These are phyloP conservation scores for Epinephelus malabaricus DNA, from an alignment of 2,797 vertebrate species.

Conservation along the genomic window DNA sequence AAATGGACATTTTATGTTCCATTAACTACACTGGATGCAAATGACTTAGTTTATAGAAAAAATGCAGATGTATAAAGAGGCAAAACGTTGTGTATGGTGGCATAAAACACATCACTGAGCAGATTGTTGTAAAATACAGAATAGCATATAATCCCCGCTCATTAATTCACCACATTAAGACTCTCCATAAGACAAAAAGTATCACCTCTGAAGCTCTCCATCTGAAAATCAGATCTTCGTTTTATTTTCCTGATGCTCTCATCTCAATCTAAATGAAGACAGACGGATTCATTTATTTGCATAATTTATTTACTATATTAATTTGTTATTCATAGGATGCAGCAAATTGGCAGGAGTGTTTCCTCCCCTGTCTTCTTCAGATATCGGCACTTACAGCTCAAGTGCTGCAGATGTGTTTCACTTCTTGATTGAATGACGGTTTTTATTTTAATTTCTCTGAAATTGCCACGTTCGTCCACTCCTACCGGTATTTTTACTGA, in stretches of 20 bases:
- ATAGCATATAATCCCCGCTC: constrained; percentile 15
- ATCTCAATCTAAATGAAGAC: constrained; percentile 63
- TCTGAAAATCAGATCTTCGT: constrained; percentile 46
- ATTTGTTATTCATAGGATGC: constrained; percentile 69
- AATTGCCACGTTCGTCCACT: constrained; percentile 8
- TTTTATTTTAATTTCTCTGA: constrained; percentile 31
- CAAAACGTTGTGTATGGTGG: neutral
- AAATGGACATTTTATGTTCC: constrained; percentile 1
- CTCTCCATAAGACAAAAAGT: constrained; percentile 29
- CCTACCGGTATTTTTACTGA: neutral
- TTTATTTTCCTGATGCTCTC: constrained; percentile 18
- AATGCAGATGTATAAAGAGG: neutral
- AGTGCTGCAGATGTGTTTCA: constrained; percentile 52
- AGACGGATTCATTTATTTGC: constrained; percentile 63
- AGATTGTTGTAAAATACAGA: constrained; percentile 21
- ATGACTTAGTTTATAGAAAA: neutral
- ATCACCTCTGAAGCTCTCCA: constrained; percentile 32
- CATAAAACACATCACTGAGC: constrained; percentile 8
- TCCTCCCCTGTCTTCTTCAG: constrained; percentile 45
- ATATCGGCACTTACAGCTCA: constrained; percentile 46
- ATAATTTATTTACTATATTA: constrained; percentile 66
- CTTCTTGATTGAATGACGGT: constrained; percentile 33
- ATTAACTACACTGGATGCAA: neutral
- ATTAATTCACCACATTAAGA: constrained; percentile 52
- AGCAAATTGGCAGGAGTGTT: constrained; percentile 54